Evolutionary conservation across 2,797 vertebrate species (phyloP).

Genomic region (Apogon talboti): DNA sequence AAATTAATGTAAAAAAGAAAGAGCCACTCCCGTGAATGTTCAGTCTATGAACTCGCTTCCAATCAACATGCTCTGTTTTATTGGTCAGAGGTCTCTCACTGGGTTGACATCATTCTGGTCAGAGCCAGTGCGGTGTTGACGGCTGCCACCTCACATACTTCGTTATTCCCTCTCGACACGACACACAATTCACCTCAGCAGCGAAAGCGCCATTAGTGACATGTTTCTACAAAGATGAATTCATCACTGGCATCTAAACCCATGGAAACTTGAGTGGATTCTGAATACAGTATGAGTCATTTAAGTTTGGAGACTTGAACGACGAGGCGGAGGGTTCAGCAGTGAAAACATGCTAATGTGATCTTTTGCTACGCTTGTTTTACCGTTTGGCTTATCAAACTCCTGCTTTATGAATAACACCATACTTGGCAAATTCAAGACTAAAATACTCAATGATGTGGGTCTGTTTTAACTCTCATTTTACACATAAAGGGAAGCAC

Average conservation of each 20-base stretch:
- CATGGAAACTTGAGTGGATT: conserved; percentile 22
- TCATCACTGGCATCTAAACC: conserved; percentile 17
- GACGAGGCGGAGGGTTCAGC: conserved; percentile 11
- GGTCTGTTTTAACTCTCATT: conserved; percentile 1
- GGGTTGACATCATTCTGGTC: conserved; percentile 49
- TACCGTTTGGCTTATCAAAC: background rate
- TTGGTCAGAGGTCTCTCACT: conserved; percentile 45
- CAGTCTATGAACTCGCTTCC: conserved; percentile 28
- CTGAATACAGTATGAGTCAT: conserved; percentile 8
- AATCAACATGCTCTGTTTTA: conserved; percentile 42
- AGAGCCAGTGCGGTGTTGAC: conserved; percentile 36
- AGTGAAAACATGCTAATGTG: conserved; percentile 29
- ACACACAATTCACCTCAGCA: conserved; percentile 10
- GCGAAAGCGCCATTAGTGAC: conserved; percentile 13
- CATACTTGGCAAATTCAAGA: background rate
- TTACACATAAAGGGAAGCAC: conserved; percentile 2
- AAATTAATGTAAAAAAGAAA: conserved; percentile 33
- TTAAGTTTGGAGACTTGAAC: conserved; percentile 31
- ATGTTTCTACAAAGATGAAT: conserved; percentile 32
- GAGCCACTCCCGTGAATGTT: conserved; percentile 34
- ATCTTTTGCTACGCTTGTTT: conserved; percentile 24
- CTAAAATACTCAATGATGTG: background rate
- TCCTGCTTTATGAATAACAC: conserved; percentile 18
- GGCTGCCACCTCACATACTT: conserved; percentile 34
- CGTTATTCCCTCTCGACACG: conserved; percentile 29